Base-by-base conservation (phyloP, 2,113 vertebrate species). In the Ursus arctos region DNA sequence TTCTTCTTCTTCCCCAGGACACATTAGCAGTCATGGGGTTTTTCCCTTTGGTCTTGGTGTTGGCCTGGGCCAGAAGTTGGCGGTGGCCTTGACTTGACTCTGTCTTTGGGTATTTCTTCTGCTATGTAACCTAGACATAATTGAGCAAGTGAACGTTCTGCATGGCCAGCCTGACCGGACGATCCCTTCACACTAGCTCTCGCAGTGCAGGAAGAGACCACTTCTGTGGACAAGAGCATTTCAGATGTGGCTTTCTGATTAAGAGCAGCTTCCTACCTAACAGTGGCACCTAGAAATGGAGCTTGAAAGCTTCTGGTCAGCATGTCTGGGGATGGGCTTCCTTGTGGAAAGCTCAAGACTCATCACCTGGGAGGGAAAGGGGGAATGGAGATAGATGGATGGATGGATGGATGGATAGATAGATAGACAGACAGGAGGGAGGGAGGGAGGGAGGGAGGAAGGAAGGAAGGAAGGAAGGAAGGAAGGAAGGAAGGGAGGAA, bases 121-220 rank as follows among this genome's bases (percentile, higher is more conserved):
- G 31, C 24, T 40, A 2, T 10, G 31, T 28, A 77, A 22, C 28
- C 11, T 22, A 31, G 71, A 55, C 10, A 4, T 63, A 22, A 11
- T 0, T 2, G 24, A 57, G 11, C 22, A n/a, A 72, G 7, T 28
- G 14, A 22, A 57, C 31, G 4, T 2, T n/a, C 47, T 7, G 22
- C 6, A 18, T 7, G 59, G n/a, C 26, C 24, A 81, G 24, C 31
- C 21, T 21, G 22, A 40, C 28, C 15, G 28, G 57, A 2, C 4
- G 33, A 3, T 22, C 69, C 36, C 12, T 81, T 71, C 59, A 40
- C 2, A 33, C 0, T 1, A 16, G n/a, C 72, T 65, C 24, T 83
- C 43, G 69, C 26, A 3, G 7, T 28, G 33, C 6, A 63, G 9
- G 53, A 61, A 91, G 24, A 15, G 14, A 36, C 14, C 36, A 18